Evolutionary conservation across 2,888 invertebrate genomes (phyloP).

Genomic region (Thymelicus acteon): DNA sequence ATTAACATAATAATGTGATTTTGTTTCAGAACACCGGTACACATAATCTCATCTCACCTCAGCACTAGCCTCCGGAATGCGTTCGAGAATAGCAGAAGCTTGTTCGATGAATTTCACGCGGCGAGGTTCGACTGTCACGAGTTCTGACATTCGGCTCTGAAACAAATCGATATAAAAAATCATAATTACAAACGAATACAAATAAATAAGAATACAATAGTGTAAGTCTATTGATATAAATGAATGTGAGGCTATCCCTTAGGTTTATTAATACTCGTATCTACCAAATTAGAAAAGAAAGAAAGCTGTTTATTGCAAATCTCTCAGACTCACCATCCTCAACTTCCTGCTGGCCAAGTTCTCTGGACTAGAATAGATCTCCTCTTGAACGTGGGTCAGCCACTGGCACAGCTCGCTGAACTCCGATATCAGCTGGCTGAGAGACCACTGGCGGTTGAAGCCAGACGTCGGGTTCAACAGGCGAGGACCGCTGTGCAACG

Average conservation of each 20-base stretch:
- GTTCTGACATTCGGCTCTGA: constrained; percentile 91
- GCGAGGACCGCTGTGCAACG: constrained; percentile 63
- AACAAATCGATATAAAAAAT: constrained; percentile 40
- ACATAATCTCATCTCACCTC: constrained; percentile 55
- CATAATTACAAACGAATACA: not conserved
- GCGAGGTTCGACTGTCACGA: constrained; percentile 89
- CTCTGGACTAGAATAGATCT: constrained; percentile 90
- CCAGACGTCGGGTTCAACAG: constrained; percentile 68
- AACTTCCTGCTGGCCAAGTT: constrained; percentile 88
- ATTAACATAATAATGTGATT: no score
- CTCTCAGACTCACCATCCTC: constrained; percentile 81
- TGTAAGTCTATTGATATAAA: not conserved
- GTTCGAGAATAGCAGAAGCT: constrained; percentile 88
- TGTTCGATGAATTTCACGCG: constrained; percentile 91
- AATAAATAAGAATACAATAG: not conserved
- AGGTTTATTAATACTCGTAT: no score
- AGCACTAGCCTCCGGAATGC: constrained; percentile 75
- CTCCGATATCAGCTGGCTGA: constrained; percentile 90
- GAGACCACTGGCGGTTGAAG: constrained; percentile 87
- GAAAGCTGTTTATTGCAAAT: no score
- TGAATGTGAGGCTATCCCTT: no score
- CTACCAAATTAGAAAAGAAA: no score
- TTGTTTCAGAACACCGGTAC: no score
- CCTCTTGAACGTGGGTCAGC: constrained; percentile 91
- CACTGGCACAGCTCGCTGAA: constrained; percentile 93